These are phyloP conservation scores for Cheilosia soror DNA, from an alignment of 2,888 invertebrate species.

Conservation along the genomic window DNA sequence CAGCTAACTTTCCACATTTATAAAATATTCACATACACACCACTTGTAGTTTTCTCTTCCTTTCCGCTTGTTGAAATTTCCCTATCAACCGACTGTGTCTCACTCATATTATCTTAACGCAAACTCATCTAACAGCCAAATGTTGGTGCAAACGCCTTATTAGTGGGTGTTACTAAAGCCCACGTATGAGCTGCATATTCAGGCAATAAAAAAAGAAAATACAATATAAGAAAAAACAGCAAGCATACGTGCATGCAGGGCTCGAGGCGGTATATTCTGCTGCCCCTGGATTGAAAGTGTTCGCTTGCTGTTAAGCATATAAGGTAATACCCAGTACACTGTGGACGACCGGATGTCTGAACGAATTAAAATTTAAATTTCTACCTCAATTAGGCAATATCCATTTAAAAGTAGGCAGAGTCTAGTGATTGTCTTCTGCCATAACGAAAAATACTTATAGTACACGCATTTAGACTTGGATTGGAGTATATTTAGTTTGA, in stretches of 20 bases:
- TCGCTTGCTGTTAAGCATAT: constrained; percentile 9
- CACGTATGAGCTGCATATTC: constrained; percentile 14
- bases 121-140: constrained; percentile 35
- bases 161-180: constrained; percentile 41
- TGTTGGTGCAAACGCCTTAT: constrained; percentile 18
- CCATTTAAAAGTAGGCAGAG: constrained; percentile 25
- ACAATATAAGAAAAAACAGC: constrained; percentile 22
- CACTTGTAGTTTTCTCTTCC: constrained; percentile 15
- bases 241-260: constrained; percentile 47
- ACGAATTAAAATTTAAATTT: constrained; percentile 44
- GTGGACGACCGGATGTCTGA: constrained; percentile 53
- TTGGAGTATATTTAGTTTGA: not conserved
- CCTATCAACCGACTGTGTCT: constrained; percentile 10
- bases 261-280: constrained; percentile 20
- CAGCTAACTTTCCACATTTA: constrained; percentile 7
- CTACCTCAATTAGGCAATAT: constrained; percentile 38
- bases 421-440: not conserved
- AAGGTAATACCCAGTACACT: not conserved
- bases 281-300: constrained; percentile 34
- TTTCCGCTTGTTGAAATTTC: constrained; percentile 9
- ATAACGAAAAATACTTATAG: not conserved
- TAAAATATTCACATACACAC: constrained; percentile 8
- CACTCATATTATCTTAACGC: constrained; percentile 27
- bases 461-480: not conserved
- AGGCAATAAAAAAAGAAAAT: constrained; percentile 8